Evolutionary conservation across 2,888 invertebrate genomes (phyloP).

Genomic region (Cetonia aurata): DNA sequence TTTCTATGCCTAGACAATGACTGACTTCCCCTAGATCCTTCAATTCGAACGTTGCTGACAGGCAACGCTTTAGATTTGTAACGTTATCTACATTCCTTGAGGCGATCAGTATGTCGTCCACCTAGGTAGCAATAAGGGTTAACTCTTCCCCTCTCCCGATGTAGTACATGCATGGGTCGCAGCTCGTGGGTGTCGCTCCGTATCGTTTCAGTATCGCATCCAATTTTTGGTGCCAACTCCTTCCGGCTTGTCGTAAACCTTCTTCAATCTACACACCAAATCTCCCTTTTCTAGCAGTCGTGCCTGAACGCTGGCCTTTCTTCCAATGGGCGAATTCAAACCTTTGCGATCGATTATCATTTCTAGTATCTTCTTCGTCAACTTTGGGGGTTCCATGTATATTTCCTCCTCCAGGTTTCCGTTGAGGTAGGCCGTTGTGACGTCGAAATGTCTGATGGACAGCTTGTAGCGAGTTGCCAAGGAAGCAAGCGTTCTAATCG

Average conservation of each 20-base stretch:
- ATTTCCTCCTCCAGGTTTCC: conserved; percentile 45
- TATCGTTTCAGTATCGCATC: background rate
- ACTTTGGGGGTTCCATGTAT: conserved; percentile 38
- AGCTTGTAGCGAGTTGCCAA: conserved; percentile 48
- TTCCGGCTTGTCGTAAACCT: conserved; percentile 5
- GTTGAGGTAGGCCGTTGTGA: conserved; percentile 51
- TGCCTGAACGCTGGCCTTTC: too few species aligned
- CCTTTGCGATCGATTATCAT: too few species aligned
- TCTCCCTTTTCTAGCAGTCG: background rate
- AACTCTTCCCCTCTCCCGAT: too few species aligned
- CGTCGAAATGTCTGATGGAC: too few species aligned
- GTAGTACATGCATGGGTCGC: conserved; percentile 15
- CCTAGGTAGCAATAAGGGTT: too few species aligned
- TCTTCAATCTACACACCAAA: background rate
- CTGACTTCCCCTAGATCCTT: too few species aligned
- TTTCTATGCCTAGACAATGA: too few species aligned
- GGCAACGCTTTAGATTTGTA: too few species aligned
- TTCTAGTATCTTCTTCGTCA: background rate
- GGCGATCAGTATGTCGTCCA: background rate
- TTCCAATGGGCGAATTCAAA: too few species aligned
- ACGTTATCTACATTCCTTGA: too few species aligned
- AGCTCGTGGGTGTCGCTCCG: conserved; percentile 2
- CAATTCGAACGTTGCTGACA: too few species aligned
- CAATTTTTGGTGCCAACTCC: conserved; percentile 2
- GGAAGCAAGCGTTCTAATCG: too few species aligned